phyloP scores from a whole-genome alignment of 2,797 vertebrate species.

The Martes flavigula region DNA sequence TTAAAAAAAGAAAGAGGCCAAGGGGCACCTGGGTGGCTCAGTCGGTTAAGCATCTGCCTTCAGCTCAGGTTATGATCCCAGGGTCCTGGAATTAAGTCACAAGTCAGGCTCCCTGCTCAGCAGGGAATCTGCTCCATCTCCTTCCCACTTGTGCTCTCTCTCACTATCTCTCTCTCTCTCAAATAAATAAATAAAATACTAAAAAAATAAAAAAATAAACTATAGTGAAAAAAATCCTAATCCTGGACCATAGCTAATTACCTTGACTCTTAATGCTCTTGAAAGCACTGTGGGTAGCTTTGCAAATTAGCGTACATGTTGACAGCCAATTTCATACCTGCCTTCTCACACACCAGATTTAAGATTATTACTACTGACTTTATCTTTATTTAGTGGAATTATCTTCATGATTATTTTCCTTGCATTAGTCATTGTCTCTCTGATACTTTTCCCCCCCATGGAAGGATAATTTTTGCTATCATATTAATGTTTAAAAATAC shows the following conservation, averaged over 20 bases:
- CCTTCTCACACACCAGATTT: background rate
- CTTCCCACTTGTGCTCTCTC: too few relatives aligned
- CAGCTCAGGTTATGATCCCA: too few relatives aligned
- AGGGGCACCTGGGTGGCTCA: too few relatives aligned
- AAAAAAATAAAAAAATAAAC: background rate
- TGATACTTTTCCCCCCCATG: background rate
- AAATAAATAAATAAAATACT: too few relatives aligned
- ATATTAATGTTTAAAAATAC: constrained; percentile 39
- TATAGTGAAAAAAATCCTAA: background rate
- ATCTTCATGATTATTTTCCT: background rate
- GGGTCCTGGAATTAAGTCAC: too few relatives aligned
- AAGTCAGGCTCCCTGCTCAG: too few relatives aligned
- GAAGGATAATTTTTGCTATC: background rate
- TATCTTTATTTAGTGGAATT: background rate
- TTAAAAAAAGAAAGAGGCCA: too few relatives aligned
- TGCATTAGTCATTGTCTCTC: background rate
- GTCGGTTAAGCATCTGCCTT: too few relatives aligned
- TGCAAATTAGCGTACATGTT: background rate
- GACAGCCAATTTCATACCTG: background rate
- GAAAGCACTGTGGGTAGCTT: background rate
- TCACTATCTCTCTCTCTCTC: too few relatives aligned
- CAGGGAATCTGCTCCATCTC: too few relatives aligned
- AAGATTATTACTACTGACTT: background rate
- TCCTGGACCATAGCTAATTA: background rate
- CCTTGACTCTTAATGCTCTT: background rate